phyloP scores from a whole-genome alignment of 2,888 invertebrate species.

The Ophioninae sp. region DNA sequence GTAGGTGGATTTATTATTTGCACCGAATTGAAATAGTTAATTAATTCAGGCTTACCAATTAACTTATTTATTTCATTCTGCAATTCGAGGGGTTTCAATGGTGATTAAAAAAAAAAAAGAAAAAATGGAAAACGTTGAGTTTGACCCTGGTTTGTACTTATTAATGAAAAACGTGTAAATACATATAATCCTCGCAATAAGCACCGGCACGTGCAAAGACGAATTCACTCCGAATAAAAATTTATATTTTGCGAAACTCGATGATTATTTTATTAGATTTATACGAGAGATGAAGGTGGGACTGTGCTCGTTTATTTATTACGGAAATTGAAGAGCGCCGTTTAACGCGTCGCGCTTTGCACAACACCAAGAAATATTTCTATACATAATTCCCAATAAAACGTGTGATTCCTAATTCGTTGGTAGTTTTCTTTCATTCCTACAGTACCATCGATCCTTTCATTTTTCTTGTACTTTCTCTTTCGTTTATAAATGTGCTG shows the following conservation, averaged over 20 bases:
- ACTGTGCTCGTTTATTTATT: slow-evolving; percentile 45
- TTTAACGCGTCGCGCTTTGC: slow-evolving; percentile 21
- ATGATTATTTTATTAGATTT: slow-evolving; percentile 51
- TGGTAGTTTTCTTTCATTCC: neutral
- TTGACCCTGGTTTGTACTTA: slow-evolving; percentile 7
- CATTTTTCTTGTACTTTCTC: neutral
- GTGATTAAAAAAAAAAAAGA: no score
- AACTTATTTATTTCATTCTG: neutral
- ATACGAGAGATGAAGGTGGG: slow-evolving; percentile 29
- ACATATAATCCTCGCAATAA: slow-evolving; percentile 4
- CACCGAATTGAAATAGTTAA: no score
- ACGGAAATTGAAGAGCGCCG: slow-evolving; percentile 22
- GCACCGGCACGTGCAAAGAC: slow-evolving; percentile 24
- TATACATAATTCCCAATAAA: slow-evolving; percentile 50
- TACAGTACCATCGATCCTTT: neutral
- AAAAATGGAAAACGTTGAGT: no score
- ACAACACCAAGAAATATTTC: slow-evolving; percentile 37
- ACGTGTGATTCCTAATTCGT: neutral
- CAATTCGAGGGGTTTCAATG: no score
- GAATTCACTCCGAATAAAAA: slow-evolving; percentile 34
- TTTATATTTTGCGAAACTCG: slow-evolving; percentile 48
- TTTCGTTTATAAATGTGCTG: no score
- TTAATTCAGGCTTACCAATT: neutral
- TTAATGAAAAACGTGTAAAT: slow-evolving; percentile 36
- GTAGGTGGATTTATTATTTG: no score